Evolutionary conservation across 2,797 vertebrate genomes (phyloP).

Genomic region (Valencia hispanica): DNA sequence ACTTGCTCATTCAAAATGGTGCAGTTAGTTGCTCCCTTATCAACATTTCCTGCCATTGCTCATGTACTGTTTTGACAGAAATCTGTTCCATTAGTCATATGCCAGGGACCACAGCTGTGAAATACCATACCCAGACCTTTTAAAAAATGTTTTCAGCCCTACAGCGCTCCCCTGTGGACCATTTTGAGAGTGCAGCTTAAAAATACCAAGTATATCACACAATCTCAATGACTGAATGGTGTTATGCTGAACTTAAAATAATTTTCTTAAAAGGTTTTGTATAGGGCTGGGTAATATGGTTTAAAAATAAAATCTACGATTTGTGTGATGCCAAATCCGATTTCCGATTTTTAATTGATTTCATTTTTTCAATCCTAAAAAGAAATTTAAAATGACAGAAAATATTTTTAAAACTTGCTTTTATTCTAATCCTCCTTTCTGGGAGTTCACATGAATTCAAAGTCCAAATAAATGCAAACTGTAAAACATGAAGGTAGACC

Average conservation of each 20-base stretch:
- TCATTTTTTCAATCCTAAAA: too few relatives aligned
- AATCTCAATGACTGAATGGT: background rate
- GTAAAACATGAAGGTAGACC: too few relatives aligned
- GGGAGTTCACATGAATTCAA: too few relatives aligned
- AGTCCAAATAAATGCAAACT: too few relatives aligned
- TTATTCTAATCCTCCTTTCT: too few relatives aligned
- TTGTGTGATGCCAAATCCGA: too few relatives aligned
- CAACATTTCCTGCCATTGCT: constrained; percentile 31
- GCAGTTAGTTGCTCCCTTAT: constrained; percentile 34
- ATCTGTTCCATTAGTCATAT: constrained; percentile 60
- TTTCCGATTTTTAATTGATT: too few relatives aligned
- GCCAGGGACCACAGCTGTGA: constrained; percentile 50
- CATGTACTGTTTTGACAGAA: constrained; percentile 52
- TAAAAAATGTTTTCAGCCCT: constrained; percentile 12
- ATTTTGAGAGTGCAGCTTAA: constrained; percentile 35
- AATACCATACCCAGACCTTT: constrained; percentile 16
- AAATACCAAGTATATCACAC: background rate
- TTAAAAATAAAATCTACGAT: too few relatives aligned
- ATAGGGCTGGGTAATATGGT: too few relatives aligned
- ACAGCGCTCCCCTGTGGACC: constrained; percentile 54
- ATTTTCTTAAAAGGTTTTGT: background rate
- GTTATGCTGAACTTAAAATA: background rate
- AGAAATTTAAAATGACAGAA: too few relatives aligned
- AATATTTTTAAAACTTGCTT: too few relatives aligned
- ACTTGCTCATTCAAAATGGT: constrained; percentile 26